These are phyloP conservation scores for Scaptodrosophila lebanonensis DNA, from an alignment of 1,140 invertebrate genomes.

Conservation along the genomic window DNA sequence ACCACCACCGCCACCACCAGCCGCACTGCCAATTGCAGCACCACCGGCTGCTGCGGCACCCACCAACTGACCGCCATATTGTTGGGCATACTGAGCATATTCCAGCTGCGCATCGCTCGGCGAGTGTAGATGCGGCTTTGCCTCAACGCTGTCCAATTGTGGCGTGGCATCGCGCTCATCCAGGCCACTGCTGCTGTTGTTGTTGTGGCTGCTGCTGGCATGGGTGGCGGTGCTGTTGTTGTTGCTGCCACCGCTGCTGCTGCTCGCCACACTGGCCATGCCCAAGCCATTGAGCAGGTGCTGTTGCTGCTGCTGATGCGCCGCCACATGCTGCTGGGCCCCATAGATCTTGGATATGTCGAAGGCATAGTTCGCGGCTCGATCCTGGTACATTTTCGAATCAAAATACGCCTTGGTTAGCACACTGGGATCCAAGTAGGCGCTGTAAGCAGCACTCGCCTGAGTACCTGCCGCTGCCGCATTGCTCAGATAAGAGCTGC, in stretches of 20 bases:
- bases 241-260: constrained; percentile 47
- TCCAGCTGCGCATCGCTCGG: constrained; percentile 67
- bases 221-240: background rate
- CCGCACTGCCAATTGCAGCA: constrained; percentile 44
- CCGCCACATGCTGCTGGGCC: constrained; percentile 63
- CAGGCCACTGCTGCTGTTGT: constrained; percentile 63
- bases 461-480: constrained; percentile 62
- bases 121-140: constrained; percentile 68
- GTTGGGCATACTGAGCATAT: constrained; percentile 72
- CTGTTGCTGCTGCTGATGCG: constrained; percentile 64
- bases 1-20: constrained; percentile 64
- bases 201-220: constrained; percentile 45
- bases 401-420: constrained; percentile 88
- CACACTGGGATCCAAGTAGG: constrained; percentile 86
- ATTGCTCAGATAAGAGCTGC: constrained; percentile 74
- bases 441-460: constrained; percentile 76
- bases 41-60: constrained; percentile 35
- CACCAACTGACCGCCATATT: constrained; percentile 75
- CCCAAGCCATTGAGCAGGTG: constrained; percentile 47
- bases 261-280: constrained; percentile 27
- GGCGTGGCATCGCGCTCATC: constrained; percentile 72
- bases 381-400: constrained; percentile 88
- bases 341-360: constrained; percentile 85
- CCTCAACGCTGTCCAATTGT: constrained; percentile 62
- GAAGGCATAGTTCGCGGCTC: constrained; percentile 81